A percentile compares a stretch with the other conserved stretches of the same genome.
These are phyloP conservation scores for Magallana nippona DNA, from an alignment of 2,888 invertebrate genomes.

Conservation along the genomic window DNA sequence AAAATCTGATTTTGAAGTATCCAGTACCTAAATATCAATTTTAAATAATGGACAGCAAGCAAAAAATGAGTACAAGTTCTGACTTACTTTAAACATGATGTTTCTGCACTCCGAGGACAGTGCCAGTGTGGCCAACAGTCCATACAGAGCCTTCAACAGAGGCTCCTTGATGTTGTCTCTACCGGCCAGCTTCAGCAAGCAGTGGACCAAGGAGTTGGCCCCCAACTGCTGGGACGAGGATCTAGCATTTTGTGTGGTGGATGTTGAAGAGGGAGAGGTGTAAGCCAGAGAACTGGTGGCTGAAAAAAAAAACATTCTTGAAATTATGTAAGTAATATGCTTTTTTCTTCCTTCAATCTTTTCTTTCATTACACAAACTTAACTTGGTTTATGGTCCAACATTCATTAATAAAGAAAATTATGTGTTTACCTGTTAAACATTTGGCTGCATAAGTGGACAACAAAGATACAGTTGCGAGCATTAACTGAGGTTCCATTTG, in stretches of 20 bases:
- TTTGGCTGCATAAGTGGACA: constrained; percentile 72
- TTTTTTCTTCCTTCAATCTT: neutral
- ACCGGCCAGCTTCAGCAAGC: constrained; percentile 70
- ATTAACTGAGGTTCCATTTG: constrained; percentile 71
- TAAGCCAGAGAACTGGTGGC: constrained; percentile 70
- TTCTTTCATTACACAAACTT: too few species aligned
- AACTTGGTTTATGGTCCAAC: too few species aligned
- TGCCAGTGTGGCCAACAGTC: constrained; percentile 71
- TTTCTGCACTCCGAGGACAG: constrained; percentile 75
- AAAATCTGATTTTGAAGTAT: too few species aligned
- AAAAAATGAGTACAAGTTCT: too few species aligned
- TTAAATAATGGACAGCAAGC: too few species aligned
- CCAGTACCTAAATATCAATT: too few species aligned
- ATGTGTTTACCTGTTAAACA: constrained; percentile 72
- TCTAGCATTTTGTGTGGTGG: constrained; percentile 33
- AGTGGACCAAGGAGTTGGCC: constrained; percentile 75
- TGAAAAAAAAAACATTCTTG: constrained; percentile 57
- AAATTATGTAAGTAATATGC: neutral
- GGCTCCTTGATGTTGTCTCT: constrained; percentile 60
- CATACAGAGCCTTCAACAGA: constrained; percentile 65
- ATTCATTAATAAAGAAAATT: too few species aligned
- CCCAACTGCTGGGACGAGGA: constrained; percentile 60
- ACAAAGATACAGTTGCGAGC: constrained; percentile 66
- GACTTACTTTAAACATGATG: constrained; percentile 76
- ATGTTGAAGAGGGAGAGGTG: constrained; percentile 54